These are phyloP conservation scores for Podabrus alpinus DNA, from an alignment of 2,888 invertebrate species.

Conservation along the genomic window DNA sequence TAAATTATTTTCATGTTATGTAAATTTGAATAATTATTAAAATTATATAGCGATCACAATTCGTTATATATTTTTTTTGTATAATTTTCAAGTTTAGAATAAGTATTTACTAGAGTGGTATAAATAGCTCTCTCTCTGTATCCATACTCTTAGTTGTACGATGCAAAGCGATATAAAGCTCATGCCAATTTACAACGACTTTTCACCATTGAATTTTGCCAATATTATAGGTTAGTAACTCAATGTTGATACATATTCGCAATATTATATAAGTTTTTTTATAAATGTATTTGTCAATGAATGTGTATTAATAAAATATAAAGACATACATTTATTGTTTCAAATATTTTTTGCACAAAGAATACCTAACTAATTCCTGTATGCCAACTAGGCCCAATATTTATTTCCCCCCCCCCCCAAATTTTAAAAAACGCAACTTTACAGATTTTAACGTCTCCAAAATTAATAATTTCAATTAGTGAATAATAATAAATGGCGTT, in stretches of 20 bases:
- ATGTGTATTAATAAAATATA: constrained; percentile 36
- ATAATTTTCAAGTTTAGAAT: constrained; percentile 39
- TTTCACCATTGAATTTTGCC: constrained; percentile 37
- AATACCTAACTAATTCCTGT: no score
- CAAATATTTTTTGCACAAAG: no score
- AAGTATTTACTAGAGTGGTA: constrained; percentile 40
- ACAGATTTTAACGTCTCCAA: no score
- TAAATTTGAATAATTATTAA: constrained; percentile 39
- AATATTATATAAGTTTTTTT: constrained; percentile 46
- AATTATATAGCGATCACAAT: constrained; percentile 39
- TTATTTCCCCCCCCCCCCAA: no score
- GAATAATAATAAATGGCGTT: no score
- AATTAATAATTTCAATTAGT: no score
- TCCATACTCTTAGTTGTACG: constrained; percentile 43
- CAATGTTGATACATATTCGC: constrained; percentile 46
- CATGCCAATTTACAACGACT: constrained; percentile 32
- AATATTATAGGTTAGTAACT: constrained; percentile 38
- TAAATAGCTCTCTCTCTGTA: constrained; percentile 54
- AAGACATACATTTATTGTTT: constrained; percentile 5
- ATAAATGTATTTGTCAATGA: constrained; percentile 40
- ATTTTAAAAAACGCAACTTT: no score
- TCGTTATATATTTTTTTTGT: constrained; percentile 35
- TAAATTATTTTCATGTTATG: constrained; percentile 38
- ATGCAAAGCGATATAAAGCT: constrained; percentile 40
- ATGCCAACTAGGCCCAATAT: no score